A percentile compares a stretch with the other conserved stretches of the same genome.
Conservation (phyloP, 2,113 vertebrate species). For the Mustela nigripes region DNA sequence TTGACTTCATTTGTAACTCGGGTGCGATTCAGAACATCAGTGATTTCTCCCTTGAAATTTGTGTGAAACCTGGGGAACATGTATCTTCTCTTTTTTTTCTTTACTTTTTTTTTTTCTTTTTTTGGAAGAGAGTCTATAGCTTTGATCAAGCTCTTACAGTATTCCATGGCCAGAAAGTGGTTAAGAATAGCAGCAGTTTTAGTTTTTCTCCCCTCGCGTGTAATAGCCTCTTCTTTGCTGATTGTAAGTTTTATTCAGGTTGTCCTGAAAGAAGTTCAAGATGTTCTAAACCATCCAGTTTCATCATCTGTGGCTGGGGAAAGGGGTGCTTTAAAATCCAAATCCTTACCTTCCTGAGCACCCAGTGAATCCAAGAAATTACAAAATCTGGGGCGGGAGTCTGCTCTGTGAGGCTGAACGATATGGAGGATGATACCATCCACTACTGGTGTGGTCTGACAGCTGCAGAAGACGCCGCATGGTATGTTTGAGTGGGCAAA, state of each 20-base stretch:
- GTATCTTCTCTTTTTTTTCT: background rate
- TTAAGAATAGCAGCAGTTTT: background rate
- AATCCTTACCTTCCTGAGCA: background rate
- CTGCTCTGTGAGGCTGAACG: background rate
- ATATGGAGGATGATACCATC: too few relatives aligned
- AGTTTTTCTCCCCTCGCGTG: background rate
- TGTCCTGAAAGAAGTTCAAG: background rate
- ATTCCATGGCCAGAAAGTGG: background rate
- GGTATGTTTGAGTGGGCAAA: background rate
- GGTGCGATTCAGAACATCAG: background rate
- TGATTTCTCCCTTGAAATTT: background rate
- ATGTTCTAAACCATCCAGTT: background rate
- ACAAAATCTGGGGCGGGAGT: background rate
- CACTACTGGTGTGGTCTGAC: background rate
- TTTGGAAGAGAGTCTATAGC: background rate
- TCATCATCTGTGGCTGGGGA: background rate
- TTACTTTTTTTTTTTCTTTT: background rate
- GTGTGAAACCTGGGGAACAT: background rate
- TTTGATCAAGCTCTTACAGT: slow-evolving; percentile 8
- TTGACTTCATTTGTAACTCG: background rate
- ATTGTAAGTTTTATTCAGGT: background rate
- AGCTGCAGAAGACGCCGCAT: background rate
- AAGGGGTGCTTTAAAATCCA: background rate
- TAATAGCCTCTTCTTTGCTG: background rate
- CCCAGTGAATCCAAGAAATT: background rate